These are phyloP conservation scores for Caenorhabditis briggsae DNA, from an alignment of 1,140 invertebrate species.

Conservation along the genomic window DNA sequence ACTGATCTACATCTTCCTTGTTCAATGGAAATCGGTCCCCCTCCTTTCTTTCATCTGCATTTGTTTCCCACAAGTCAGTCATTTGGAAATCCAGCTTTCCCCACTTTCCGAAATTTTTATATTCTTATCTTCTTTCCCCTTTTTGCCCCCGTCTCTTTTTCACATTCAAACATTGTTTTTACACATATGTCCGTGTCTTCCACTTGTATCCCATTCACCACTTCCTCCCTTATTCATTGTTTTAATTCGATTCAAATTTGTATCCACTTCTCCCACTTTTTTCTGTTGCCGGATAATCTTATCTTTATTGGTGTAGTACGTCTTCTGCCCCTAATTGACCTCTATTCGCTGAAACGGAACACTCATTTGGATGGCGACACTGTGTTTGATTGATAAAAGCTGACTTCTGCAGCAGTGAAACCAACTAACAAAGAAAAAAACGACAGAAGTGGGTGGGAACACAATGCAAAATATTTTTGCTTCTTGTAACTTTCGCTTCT, in stretches of 20 bases:
- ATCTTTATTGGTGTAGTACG: slow-evolving; percentile 32
- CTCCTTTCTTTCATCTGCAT: slow-evolving; percentile 8
- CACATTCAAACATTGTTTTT: slow-evolving; percentile 35
- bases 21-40: slow-evolving; percentile 8
- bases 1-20: slow-evolving; percentile 44
- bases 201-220: background rate
- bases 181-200: background rate
- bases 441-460: slow-evolving; percentile 7
- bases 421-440: background rate
- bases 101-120: slow-evolving; percentile 53
- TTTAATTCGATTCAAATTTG: slow-evolving; percentile 10
- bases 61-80: slow-evolving; percentile 38
- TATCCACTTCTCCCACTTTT: no score
- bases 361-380: background rate
- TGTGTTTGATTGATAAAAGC: slow-evolving; percentile 21
- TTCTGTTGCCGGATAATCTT: background rate
- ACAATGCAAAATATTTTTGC: slow-evolving; percentile 13
- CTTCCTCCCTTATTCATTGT: background rate
- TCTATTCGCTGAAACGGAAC: slow-evolving; percentile 27
- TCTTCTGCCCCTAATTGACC: slow-evolving; percentile 22
- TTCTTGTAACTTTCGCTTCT: background rate
- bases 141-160: slow-evolving; percentile 12
- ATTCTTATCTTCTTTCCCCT: slow-evolving; percentile 38
- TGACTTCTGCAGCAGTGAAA: slow-evolving; percentile 18
- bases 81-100: slow-evolving; percentile 54